Evolutionary conservation across 2,888 invertebrate genomes (phyloP), one percentile per base, ranked within the genome.

Genomic region (Chymomyza procnemis): DNA sequence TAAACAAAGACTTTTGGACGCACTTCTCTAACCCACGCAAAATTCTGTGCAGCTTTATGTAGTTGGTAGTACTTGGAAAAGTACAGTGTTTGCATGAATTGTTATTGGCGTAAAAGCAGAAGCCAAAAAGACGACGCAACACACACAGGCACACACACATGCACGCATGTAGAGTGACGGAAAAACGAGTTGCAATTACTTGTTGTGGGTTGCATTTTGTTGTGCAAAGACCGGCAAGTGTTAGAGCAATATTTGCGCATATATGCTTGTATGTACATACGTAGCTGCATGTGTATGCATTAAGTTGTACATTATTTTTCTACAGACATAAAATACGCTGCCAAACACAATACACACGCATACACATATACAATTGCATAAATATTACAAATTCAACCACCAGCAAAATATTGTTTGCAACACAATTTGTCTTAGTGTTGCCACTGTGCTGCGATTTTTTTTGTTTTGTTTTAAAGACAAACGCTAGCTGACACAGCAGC

Each of bases 41-140:
- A 66, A 16, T 65, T 71, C 48, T 64, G 64, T 63, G 12, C 61
- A 63, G 6, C 41, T 34, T 61, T 56, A 22, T 22, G 16, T 14
- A 57, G 30, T 14, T 5, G 57, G 12, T 18, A 47, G 47, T 50
- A 61, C 48, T 26, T 50, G 16, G 14, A 52, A 61, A 73, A 74
- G 85, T 85, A 83, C 82, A 85, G 86, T 85, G 72, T 76, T 65
- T 68, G 58, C 75, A 67, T 70, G 54, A 52, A 67, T 61, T 68
- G 64, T 68, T 57, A 74, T 70, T 67, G 70, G 67, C 55, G 67
- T 55, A 59, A 67, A 69, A 62, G 67, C 66, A 59, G 68, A 68
- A 69, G 64, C 63, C 41, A 46, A 64, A 61, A n/a, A 52, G n/a
- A 22, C 47, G 50, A 57, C 57, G 22, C 57, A 26, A 26, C 26